Base-by-base conservation (phyloP, 2,113 vertebrate genomes). In the Misgurnus anguillicaudatus region DNA sequence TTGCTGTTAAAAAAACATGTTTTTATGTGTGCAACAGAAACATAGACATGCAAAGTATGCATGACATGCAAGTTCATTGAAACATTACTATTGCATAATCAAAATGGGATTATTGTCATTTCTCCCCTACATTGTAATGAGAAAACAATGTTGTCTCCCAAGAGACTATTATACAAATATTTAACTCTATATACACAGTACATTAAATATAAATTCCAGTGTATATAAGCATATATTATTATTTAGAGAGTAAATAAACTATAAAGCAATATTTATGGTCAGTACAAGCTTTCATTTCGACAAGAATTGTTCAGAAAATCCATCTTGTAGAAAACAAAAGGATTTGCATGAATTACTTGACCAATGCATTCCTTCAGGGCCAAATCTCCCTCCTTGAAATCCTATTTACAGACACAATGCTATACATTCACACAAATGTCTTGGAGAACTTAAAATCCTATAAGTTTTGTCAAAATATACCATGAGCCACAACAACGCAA, bases 311-410 rank as follows among this genome's bases (percentile, higher is more conserved):
- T 31, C 24, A 31, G 24, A 31, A 31, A 31, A 31, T 48, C 13
- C 19, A 69, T 69, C 24, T 36, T 69, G 21, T 47, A 51, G 45
- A 48, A 48, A 48, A 48, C 47, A 48, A 13, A 51, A 51, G 24
- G 21, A 69, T 69, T 69, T 36, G 31, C 47, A 53, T 69, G 7
- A 69, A 36, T 9, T 51, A 69, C 11, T 67, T 14, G 5, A 67
- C 14, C 24, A 69, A 13, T 51, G 19, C 67, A 53, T 38, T 53
- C 48, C 67, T 69, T 4, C 67, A 51, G 14, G 8, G 21, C 47
- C 66, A 68, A 68, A 68, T 48, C 45, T 68, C 42, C 6, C 65
- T 68, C 13, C 24, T 67, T 3, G 11, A 67, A 67, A 24, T 24
- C 65, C 11, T 1, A 21, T 47, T 16, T 21, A 68, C 65, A 47